A percentile compares a stretch with the other conserved stretches of the same genome.
These are phyloP conservation scores for Agapostemon virescens DNA, from an alignment of 2,888 invertebrate species.

Conservation along the genomic window DNA sequence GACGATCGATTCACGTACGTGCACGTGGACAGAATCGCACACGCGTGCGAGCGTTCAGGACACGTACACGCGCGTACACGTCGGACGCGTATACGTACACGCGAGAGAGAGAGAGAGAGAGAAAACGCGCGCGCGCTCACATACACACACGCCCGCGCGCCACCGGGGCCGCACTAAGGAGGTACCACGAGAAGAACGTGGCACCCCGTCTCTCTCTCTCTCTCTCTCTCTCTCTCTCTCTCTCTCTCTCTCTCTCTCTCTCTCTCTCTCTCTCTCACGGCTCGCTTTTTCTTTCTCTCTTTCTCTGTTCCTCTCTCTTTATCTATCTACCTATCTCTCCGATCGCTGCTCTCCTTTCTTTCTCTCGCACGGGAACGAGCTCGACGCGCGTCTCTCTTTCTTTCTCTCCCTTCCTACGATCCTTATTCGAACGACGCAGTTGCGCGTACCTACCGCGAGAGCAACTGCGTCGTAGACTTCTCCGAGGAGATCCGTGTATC, in stretches of 20 bases:
- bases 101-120: neutral
- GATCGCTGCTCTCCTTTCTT: neutral
- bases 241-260: conserved; percentile 9
- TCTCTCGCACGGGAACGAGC: neutral
- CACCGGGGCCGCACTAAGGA: conserved; percentile 44
- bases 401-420: conserved; percentile 51
- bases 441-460: conserved; percentile 66
- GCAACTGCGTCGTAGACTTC: conserved; percentile 69
- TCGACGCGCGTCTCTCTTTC: conserved; percentile 10
- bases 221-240: conserved; percentile 20
- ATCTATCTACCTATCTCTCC: conserved; percentile 2
- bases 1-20: neutral
- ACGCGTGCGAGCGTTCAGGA: conserved; percentile 6
- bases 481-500: conserved; percentile 56
- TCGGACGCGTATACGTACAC: neutral
- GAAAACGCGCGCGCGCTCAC: too few relatives aligned
- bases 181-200: conserved; percentile 63
- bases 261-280: conserved; percentile 12
- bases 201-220: conserved; percentile 59
- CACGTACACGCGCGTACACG: neutral
- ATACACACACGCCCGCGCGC: neutral
- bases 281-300: neutral
- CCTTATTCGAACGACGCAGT: conserved; percentile 70
- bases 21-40: neutral
- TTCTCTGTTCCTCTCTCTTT: neutral